phyloP scores from a whole-genome alignment of 2,888 invertebrate species.

The Formica aserva region DNA sequence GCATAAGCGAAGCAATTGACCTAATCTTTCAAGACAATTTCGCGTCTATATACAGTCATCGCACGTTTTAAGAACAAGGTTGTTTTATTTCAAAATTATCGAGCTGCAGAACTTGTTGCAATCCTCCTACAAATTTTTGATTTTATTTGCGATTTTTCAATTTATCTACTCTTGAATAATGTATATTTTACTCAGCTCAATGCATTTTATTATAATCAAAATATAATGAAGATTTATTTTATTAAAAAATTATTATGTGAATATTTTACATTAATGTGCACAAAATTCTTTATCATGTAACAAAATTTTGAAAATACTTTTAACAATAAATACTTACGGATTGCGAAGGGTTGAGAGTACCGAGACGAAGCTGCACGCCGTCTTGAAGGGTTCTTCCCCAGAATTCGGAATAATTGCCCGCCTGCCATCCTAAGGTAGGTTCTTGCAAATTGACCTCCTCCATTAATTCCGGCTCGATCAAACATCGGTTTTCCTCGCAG shows the following conservation, averaged over 20 bases:
- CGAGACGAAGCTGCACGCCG: conserved; percentile 92
- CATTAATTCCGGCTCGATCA: conserved; percentile 91
- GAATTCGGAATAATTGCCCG: conserved; percentile 93
- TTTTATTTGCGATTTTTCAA: neutral
- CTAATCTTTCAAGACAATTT: conserved; percentile 26
- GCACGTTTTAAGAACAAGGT: conserved; percentile 31
- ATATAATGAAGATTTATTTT: neutral
- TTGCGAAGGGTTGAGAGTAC: conserved; percentile 88
- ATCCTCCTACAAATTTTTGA: neutral
- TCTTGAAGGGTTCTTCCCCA: conserved; percentile 94
- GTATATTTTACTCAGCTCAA: neutral
- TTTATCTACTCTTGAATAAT: conserved; percentile 17
- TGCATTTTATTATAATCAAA: neutral
- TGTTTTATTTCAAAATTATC: conserved; percentile 16
- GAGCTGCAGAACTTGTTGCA: neutral
- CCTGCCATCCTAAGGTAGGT: conserved; percentile 90
- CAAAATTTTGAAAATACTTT: neutral
- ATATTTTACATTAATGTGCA: neutral
- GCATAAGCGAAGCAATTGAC: conserved; percentile 32
- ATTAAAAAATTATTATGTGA: neutral
- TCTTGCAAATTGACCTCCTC: conserved; percentile 88
- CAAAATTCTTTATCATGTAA: neutral
- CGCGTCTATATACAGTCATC: neutral
- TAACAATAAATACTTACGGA: conserved; percentile 83
- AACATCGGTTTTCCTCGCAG: conserved; percentile 91